These are phyloP conservation scores for Silurus lanzhouensis DNA, from an alignment of 2,797 vertebrate species.

Conservation along the genomic window DNA sequence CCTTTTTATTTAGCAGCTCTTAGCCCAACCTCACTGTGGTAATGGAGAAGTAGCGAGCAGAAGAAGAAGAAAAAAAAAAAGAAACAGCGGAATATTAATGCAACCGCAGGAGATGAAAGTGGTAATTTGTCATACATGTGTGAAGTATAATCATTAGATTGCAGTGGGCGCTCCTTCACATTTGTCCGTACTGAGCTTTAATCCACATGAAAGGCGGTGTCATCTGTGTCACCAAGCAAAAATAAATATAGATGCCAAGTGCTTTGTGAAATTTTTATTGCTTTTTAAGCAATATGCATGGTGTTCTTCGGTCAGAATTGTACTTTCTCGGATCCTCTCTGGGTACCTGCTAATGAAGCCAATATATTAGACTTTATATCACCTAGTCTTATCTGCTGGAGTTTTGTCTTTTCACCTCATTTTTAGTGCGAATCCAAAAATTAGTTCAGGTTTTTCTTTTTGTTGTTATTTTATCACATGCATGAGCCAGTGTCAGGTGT, in stretches of 20 bases:
- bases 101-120: constrained; percentile 81
- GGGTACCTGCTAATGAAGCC: not conserved
- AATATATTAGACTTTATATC: constrained; percentile 11
- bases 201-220: constrained; percentile 44
- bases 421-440: not conserved
- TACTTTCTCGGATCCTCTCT: not conserved
- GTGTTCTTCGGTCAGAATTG: not conserved
- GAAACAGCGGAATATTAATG: constrained; percentile 68
- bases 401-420: not conserved
- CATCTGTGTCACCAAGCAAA: constrained; percentile 32
- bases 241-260: constrained; percentile 1
- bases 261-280: constrained; percentile 12
- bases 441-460: constrained; percentile 21
- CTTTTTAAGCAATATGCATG: not conserved
- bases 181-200: constrained; percentile 47
- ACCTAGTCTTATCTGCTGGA: not conserved
- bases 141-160: constrained; percentile 82
- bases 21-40: constrained; percentile 75
- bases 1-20: constrained; percentile 80
- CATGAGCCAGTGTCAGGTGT: constrained; percentile 16
- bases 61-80: constrained; percentile 15
- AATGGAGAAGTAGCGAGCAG: constrained; percentile 76
- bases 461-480: not conserved
- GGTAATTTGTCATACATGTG: constrained; percentile 79
- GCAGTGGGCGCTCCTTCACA: constrained; percentile 67